phyloP scores from a whole-genome alignment of 2,797 vertebrate species.

The Spondyliosoma cantharus region DNA sequence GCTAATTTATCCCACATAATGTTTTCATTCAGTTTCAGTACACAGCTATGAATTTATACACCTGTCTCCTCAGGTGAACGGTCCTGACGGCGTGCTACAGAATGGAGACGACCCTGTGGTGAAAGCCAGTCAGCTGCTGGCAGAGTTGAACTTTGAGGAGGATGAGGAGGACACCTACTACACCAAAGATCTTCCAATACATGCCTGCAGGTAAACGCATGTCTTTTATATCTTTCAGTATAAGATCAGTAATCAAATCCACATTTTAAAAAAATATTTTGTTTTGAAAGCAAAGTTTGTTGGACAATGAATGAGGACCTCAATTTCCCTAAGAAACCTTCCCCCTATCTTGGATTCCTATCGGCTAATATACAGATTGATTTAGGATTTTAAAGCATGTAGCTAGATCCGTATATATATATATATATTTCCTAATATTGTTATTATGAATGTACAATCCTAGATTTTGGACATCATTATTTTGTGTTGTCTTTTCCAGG shows the following conservation, averaged over 20 bases:
- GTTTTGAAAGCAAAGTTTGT: not conserved
- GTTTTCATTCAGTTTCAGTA: not conserved
- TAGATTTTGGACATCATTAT: too few relatives aligned
- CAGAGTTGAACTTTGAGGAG: slow-evolving; percentile 95
- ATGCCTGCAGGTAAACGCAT: slow-evolving; percentile 91
- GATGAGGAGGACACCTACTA: slow-evolving; percentile 96
- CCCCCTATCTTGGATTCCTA: too few relatives aligned
- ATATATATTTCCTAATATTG: too few relatives aligned
- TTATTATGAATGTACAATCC: too few relatives aligned
- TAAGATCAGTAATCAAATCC: not conserved
- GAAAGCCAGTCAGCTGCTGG: slow-evolving; percentile 92
- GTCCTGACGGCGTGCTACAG: slow-evolving; percentile 90
- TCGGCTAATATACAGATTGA: too few relatives aligned
- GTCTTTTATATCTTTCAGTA: not conserved
- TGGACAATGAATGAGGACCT: too few relatives aligned
- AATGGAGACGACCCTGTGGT: slow-evolving; percentile 92
- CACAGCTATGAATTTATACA: not conserved
- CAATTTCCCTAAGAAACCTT: too few relatives aligned
- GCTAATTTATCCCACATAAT: not conserved
- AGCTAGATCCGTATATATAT: too few relatives aligned
- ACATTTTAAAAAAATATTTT: not conserved
- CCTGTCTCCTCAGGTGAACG: slow-evolving; percentile 85
- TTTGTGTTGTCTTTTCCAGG: too few relatives aligned
- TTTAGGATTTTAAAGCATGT: too few relatives aligned
- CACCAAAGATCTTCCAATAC: slow-evolving; percentile 95